phyloP scores from a whole-genome alignment of 2,797 vertebrate genomes.

The Clamator glandarius region DNA sequence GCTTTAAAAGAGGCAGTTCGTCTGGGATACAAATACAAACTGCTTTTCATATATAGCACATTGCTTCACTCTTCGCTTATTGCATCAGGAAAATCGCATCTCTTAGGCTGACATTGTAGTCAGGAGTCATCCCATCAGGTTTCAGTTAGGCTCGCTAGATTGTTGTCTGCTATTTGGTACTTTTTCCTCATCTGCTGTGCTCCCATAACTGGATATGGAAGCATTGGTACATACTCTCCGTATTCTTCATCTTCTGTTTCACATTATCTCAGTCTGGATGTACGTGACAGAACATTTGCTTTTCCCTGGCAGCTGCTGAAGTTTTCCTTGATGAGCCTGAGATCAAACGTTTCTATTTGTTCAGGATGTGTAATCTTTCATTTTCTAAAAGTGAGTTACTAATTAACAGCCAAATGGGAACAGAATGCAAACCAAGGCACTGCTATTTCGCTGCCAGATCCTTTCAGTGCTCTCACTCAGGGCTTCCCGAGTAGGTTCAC shows the following conservation, averaged over 20 bases:
- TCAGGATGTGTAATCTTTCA: constrained; percentile 50
- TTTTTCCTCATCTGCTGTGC: neutral
- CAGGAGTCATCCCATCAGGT: constrained; percentile 4
- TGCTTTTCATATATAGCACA: neutral
- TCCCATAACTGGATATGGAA: neutral
- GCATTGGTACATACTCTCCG: neutral
- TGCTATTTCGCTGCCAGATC: neutral
- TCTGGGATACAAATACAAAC: neutral
- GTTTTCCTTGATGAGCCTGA: constrained; percentile 31
- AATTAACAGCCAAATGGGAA: constrained; percentile 45
- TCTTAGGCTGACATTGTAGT: neutral
- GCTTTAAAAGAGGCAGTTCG: neutral
- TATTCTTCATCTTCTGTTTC: constrained; percentile 60
- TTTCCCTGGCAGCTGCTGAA: constrained; percentile 54
- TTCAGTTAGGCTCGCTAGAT: constrained; percentile 4
- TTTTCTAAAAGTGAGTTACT: constrained; percentile 53
- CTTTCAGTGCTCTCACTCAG: neutral
- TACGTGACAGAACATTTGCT: constrained; percentile 56
- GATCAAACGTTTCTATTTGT: constrained; percentile 51
- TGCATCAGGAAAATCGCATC: neutral
- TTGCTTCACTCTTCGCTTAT: neutral
- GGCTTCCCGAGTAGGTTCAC: neutral
- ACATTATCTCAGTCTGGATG: constrained; percentile 43
- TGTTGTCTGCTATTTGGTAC: constrained; percentile 4
- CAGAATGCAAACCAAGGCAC: constrained; percentile 8